Conservation (phyloP, 2,113 vertebrate genomes). For the Leuciscus idus region DNA sequence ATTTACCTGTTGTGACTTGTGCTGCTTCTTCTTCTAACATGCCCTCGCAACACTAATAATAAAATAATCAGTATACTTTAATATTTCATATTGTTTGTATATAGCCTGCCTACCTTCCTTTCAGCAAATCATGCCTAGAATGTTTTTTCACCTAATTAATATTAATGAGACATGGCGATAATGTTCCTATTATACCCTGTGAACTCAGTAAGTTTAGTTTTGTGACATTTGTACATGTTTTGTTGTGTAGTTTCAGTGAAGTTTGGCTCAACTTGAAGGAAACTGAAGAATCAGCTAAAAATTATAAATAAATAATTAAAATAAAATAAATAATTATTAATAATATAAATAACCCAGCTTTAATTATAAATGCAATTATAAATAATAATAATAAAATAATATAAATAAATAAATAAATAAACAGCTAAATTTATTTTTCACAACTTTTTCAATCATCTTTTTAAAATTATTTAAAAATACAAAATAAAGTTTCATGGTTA, state of each 20-base stretch:
- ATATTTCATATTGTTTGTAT: neutral
- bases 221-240: neutral
- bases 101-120: neutral
- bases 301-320: no score
- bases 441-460: neutral
- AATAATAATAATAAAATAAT: neutral
- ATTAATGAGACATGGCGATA: neutral
- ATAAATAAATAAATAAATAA: neutral
- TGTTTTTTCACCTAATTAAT: neutral
- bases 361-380: no score
- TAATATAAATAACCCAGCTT: no score
- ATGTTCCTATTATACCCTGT: no score
- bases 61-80: neutral
- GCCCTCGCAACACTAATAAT: neutral
- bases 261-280: neutral
- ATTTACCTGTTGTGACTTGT: neutral
- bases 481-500: neutral
- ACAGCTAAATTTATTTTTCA: neutral
- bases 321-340: neutral
- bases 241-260: neutral
- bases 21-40: neutral
- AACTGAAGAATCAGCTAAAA: no score
- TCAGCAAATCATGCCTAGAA: neutral
- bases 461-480: neutral
- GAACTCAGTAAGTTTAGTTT: no score